These are phyloP conservation scores for Nycticebus coucang DNA, from an alignment of 2,113 vertebrate species.

Conservation along the genomic window DNA sequence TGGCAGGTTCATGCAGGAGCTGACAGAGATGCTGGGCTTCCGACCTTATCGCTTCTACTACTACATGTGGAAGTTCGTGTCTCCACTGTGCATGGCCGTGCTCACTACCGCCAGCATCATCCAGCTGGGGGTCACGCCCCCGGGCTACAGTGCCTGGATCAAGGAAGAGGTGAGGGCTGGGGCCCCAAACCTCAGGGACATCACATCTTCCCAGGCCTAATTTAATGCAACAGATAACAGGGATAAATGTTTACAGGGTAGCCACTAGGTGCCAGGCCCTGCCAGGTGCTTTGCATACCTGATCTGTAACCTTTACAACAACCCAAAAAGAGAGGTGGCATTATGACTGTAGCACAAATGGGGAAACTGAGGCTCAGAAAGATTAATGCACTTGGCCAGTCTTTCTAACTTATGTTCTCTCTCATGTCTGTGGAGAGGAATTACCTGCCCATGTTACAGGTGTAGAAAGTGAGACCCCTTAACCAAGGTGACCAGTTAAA, in stretches of 20 bases:
- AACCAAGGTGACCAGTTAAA: neutral
- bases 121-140: constrained; percentile 94
- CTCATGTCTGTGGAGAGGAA: neutral
- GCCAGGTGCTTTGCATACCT: neutral
- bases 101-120: constrained; percentile 93
- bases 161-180: constrained; percentile 91
- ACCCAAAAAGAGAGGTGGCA: neutral
- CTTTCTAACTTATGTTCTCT: neutral
- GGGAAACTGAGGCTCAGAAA: neutral
- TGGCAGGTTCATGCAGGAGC: constrained; percentile 97
- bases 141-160: constrained; percentile 97
- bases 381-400: neutral
- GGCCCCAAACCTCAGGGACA: neutral
- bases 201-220: neutral
- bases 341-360: neutral
- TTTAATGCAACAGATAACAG: neutral
- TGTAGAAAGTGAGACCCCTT: neutral
- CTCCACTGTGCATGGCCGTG: constrained; percentile 92
- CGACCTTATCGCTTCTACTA: constrained; percentile 93
- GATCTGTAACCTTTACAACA: neutral
- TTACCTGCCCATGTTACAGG: neutral
- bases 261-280: neutral
- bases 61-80: constrained; percentile 98
- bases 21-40: constrained; percentile 99
- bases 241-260: neutral